Percentiles rank a stretch among this genome's conserved stretches.
Evolutionary conservation across 2,888 invertebrate species (phyloP).

Genomic region (Odiellus spinosus): DNA sequence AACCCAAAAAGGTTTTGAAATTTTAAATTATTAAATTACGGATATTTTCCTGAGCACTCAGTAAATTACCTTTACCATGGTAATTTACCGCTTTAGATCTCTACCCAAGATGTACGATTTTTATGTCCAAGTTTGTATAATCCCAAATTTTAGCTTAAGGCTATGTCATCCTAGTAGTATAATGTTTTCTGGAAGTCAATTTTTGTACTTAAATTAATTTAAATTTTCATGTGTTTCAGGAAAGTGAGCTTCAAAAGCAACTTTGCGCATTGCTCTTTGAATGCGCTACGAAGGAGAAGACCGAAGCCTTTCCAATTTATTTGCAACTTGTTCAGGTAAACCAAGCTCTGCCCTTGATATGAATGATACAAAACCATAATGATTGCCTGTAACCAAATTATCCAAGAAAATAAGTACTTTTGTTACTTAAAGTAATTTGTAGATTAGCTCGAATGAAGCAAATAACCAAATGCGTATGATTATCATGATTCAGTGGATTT

Average conservation of each 20-base stretch:
- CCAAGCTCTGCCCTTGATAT: neutral
- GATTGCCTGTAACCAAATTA: neutral
- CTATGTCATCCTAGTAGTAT: too few relatives aligned
- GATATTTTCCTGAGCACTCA: too few relatives aligned
- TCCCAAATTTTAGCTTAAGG: too few relatives aligned
- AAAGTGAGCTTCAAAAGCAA: slow-evolving; percentile 29
- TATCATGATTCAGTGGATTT: too few relatives aligned
- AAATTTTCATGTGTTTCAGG: slow-evolving; percentile 6
- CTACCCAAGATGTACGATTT: too few relatives aligned
- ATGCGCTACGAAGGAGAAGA: slow-evolving; percentile 60
- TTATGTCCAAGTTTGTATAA: too few relatives aligned
- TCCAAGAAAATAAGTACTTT: neutral
- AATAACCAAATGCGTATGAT: too few relatives aligned
- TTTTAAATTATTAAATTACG: neutral
- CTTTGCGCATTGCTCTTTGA: slow-evolving; percentile 56
- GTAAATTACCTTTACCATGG: too few relatives aligned
- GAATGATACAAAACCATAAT: too few relatives aligned
- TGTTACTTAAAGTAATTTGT: too few relatives aligned
- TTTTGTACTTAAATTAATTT: neutral
- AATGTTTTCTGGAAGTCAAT: neutral
- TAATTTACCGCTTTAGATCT: too few relatives aligned
- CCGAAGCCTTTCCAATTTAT: slow-evolving; percentile 46
- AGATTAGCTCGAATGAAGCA: too few relatives aligned
- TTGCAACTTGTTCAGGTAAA: slow-evolving; percentile 13
- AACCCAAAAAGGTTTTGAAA: slow-evolving; percentile 1